Evolutionary conservation across 53 echinoderm and acorn worm genomes (phyloP).

Genomic region (Apostichopus leukothele): DNA sequence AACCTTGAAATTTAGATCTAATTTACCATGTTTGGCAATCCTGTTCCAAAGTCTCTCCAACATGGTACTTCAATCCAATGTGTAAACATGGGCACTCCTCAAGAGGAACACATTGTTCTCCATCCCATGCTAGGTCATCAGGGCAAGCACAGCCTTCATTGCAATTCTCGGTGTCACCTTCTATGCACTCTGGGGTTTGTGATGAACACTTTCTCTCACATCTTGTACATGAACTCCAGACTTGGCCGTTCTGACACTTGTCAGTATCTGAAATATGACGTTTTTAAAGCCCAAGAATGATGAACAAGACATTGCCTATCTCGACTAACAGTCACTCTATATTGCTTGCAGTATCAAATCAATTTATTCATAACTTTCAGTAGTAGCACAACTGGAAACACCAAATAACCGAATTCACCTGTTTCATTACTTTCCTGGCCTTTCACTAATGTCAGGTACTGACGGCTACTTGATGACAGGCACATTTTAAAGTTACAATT

Average conservation of each 20-base stretch:
- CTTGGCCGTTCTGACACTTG: conserved; percentile 63
- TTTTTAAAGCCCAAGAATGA: no score
- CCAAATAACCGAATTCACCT: no score
- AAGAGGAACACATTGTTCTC: conserved; percentile 49
- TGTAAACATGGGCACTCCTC: conserved; percentile 69
- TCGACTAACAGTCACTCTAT: no score
- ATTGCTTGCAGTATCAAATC: no score
- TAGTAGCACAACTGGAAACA: no score
- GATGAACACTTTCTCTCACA: conserved; percentile 2
- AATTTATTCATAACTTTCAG: no score
- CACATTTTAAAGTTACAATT: no score
- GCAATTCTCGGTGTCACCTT: conserved; percentile 46
- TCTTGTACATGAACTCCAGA: conserved; percentile 64
- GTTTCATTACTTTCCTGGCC: no score
- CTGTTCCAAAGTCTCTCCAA: conserved; percentile 26
- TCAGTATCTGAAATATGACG: conserved; percentile 39
- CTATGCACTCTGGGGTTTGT: neutral
- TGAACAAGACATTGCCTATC: no score
- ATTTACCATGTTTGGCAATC: conserved; percentile 76
- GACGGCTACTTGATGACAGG: no score
- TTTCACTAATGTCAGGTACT: no score
- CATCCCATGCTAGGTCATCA: conserved; percentile 45
- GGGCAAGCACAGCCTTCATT: conserved; percentile 76
- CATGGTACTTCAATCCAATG: conserved; percentile 26
- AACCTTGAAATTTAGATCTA: neutral